Evolutionary conservation across 2,888 invertebrate species (phyloP).

Genomic region (Apocheima hispidaria): DNA sequence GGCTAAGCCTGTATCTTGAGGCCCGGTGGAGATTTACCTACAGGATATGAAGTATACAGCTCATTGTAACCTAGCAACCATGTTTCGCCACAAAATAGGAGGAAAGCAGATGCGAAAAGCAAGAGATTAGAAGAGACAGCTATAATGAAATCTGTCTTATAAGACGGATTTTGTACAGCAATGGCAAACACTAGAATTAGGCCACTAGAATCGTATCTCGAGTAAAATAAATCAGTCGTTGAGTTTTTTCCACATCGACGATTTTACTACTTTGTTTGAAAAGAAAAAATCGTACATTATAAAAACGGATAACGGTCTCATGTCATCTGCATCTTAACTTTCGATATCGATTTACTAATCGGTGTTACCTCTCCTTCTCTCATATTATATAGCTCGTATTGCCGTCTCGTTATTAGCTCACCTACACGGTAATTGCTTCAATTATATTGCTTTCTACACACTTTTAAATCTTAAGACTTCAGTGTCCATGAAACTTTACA

Average conservation of each 20-base stretch:
- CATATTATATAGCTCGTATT: not conserved
- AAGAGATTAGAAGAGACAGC: too few species aligned
- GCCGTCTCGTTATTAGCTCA: constrained; percentile 45
- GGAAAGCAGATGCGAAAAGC: too few species aligned
- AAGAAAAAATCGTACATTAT: constrained; percentile 50
- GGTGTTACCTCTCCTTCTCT: constrained; percentile 22
- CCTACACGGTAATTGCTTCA: constrained; percentile 33
- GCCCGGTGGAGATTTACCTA: too few species aligned
- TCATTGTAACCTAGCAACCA: too few species aligned
- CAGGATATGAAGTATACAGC: too few species aligned
- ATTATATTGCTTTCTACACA: constrained; percentile 46
- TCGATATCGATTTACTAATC: constrained; percentile 70
- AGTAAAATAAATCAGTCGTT: not conserved
- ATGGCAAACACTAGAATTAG: too few species aligned
- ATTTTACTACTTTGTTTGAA: too few species aligned
- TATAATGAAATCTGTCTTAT: too few species aligned
- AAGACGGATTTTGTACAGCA: too few species aligned
- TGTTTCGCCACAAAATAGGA: too few species aligned
- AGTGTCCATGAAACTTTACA: constrained; percentile 15
- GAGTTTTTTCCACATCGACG: not conserved
- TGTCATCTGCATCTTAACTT: constrained; percentile 70
- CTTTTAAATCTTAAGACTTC: constrained; percentile 20
- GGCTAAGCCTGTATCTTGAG: too few species aligned
- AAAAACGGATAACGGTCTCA: constrained; percentile 59
- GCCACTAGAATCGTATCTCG: too few species aligned